Conservation (phyloP, 1,140 invertebrate species). For the Drosophila orosa region DNA sequence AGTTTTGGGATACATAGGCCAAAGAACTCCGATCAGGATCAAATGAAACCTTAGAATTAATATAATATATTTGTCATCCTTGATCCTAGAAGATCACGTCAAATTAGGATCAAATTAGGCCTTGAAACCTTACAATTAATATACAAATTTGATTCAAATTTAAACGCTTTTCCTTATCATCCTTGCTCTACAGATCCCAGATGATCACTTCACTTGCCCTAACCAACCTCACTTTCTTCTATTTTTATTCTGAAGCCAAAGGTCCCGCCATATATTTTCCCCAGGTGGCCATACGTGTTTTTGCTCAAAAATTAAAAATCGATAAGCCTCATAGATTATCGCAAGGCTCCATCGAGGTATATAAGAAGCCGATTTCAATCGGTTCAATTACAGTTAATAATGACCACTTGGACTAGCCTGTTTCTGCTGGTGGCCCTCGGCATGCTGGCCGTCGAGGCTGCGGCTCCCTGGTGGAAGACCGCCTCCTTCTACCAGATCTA, state of each 20-base stretch:
- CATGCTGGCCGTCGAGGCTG: constrained; percentile 51
- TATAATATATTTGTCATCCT: too few species aligned
- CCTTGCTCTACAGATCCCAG: accelerated
- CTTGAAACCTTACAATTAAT: not conserved
- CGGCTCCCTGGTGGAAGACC: constrained; percentile 88
- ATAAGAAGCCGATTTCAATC: constrained; percentile 47
- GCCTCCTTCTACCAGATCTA: constrained; percentile 89
- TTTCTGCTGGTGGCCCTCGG: constrained; percentile 53
- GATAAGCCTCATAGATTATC: constrained; percentile 67
- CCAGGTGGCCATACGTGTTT: constrained; percentile 36
- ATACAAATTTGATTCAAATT: not conserved
- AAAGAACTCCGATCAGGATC: not conserved
- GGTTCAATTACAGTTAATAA: constrained; percentile 47
- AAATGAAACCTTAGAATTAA: not conserved
- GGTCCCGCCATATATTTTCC: constrained; percentile 40
- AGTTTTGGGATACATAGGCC: not conserved
- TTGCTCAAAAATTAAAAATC: constrained; percentile 10
- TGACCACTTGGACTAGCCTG: constrained; percentile 54
- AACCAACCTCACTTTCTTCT: constrained; percentile 3
- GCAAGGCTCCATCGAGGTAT: constrained; percentile 40
- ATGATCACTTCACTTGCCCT: not conserved
- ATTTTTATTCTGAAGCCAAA: constrained; percentile 21
- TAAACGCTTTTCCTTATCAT: accelerated
- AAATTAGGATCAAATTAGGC: not conserved
- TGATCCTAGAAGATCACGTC: too few species aligned